phyloP scores from a whole-genome alignment of 2,888 invertebrate species.

The Nomada lathburiana region DNA sequence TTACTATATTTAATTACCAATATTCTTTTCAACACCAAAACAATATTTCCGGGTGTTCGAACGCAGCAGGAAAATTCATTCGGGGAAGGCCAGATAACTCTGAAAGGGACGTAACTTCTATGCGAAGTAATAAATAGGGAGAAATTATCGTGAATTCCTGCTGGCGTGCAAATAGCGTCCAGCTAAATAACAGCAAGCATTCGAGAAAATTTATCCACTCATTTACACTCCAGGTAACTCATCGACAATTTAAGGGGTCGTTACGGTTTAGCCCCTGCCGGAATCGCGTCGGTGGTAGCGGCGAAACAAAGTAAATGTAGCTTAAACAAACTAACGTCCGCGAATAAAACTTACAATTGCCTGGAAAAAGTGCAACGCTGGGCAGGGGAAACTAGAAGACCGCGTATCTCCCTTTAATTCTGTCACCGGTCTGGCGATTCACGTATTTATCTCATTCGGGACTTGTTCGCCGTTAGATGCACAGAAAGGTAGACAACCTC shows the following conservation, averaged over 20 bases:
- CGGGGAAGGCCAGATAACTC: too few relatives aligned
- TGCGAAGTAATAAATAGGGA: constrained; percentile 33
- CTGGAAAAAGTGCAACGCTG: neutral
- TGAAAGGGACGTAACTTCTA: neutral
- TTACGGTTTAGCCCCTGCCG: constrained; percentile 32
- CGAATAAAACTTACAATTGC: constrained; percentile 30
- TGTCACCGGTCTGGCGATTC: neutral
- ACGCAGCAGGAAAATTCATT: neutral
- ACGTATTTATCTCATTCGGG: constrained; percentile 42
- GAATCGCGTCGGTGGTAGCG: neutral
- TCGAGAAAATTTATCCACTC: constrained; percentile 58
- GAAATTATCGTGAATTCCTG: constrained; percentile 45
- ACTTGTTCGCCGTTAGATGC: neutral
- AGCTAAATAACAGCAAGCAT: constrained; percentile 53
- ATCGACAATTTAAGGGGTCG: constrained; percentile 56
- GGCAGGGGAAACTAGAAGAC: neutral
- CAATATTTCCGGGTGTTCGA: neutral
- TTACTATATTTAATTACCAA: too few relatives aligned
- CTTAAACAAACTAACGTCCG: constrained; percentile 49
- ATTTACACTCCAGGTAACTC: constrained; percentile 50
- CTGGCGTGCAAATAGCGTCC: constrained; percentile 40
- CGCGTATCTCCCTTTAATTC: constrained; percentile 31
- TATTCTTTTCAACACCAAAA: too few relatives aligned
- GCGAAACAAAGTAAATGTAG: constrained; percentile 51
- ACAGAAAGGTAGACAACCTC: constrained; percentile 14